A percentile compares a stretch with the other conserved stretches of the same genome.
phyloP scores from a whole-genome alignment of 1,140 invertebrate species.

The Brachionus angularis region DNA sequence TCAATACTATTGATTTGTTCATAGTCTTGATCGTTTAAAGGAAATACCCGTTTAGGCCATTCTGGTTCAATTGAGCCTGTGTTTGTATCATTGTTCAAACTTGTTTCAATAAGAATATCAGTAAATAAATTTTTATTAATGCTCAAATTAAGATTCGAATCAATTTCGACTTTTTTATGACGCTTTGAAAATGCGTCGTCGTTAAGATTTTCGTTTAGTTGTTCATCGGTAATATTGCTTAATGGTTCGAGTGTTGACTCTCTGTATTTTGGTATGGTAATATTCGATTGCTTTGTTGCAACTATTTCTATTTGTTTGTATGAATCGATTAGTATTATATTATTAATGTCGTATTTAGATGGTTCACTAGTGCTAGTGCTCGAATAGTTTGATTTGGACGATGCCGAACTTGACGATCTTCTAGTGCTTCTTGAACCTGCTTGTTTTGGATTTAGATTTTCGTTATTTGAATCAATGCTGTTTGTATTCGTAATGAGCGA shows the following conservation, averaged over 20 bases:
- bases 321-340: too few species aligned
- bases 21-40: background rate
- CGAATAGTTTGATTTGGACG: too few species aligned
- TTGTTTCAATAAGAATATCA: background rate
- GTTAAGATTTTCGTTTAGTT: background rate
- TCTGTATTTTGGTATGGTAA: background rate
- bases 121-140: conserved; percentile 22
- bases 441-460: too few species aligned
- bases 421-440: too few species aligned
- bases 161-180: conserved; percentile 9
- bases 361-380: too few species aligned
- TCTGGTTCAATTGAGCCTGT: background rate
- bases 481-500: too few species aligned
- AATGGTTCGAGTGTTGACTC: background rate
- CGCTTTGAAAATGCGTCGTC: background rate
- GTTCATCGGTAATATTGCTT: background rate
- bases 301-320: too few species aligned
- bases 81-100: conserved; percentile 15
- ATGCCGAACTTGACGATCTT: too few species aligned
- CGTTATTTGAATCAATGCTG: too few species aligned
- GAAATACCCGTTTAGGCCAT: background rate
- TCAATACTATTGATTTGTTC: background rate
- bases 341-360: too few species aligned
- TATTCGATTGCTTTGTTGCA: too few species aligned
- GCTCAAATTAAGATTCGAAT: conserved; percentile 7